Evolutionary conservation across 2,113 vertebrate genomes (phyloP).

Genomic region (Grantiella picta): DNA sequence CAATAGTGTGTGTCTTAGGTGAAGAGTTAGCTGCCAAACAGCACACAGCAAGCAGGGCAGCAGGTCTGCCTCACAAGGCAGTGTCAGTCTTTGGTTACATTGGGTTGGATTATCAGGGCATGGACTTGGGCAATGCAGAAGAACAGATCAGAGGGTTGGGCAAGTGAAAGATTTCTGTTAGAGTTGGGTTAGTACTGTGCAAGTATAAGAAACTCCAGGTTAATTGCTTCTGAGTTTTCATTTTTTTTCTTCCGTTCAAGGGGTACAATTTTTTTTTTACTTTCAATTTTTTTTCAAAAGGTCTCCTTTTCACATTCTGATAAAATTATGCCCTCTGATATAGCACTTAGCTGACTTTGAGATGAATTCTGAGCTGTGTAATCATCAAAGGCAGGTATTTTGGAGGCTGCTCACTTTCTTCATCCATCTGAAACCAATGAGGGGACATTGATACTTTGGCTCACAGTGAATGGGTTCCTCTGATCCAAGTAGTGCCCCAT

Average conservation of each 20-base stretch:
- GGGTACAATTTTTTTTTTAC: background rate
- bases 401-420: background rate
- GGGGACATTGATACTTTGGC: background rate
- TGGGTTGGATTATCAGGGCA: background rate
- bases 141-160: background rate
- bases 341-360: background rate
- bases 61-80: background rate
- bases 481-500: background rate
- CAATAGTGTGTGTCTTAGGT: constrained; percentile 45
- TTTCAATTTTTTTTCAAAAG: background rate
- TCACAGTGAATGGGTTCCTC: background rate
- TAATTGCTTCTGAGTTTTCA: background rate
- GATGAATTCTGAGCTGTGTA: background rate
- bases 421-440: background rate
- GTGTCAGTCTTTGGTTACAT: background rate
- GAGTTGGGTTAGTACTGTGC: background rate
- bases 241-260: background rate
- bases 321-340: background rate
- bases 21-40: constrained; percentile 37
- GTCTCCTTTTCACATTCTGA: background rate
- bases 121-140: background rate
- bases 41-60: constrained; percentile 11
- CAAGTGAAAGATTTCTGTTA: background rate
- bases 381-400: background rate
- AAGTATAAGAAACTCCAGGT: background rate